These are phyloP conservation scores for Noturus placidus DNA, from an alignment of 2,113 vertebrate species.

Conservation along the genomic window DNA sequence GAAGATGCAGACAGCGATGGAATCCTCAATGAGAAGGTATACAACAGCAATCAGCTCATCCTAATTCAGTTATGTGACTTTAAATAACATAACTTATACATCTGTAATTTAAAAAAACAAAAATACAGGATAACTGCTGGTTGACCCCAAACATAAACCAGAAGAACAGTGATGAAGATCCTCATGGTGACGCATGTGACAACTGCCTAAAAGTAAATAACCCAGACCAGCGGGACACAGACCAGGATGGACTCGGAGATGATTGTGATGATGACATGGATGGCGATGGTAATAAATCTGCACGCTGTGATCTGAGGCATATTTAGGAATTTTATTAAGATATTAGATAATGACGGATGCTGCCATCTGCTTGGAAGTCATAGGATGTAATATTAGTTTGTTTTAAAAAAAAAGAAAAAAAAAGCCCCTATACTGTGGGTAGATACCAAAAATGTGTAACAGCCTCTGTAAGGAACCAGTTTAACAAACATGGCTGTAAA, in stretches of 20 bases:
- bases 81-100: not conserved
- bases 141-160: slow-evolving; percentile 86
- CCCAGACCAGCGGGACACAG: slow-evolving; percentile 90
- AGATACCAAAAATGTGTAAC: not conserved
- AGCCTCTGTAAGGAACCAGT: not conserved
- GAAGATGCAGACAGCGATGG: slow-evolving; percentile 91
- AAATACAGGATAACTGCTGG: slow-evolving; percentile 91
- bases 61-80: not conserved
- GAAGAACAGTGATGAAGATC: slow-evolving; percentile 87
- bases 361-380: not conserved
- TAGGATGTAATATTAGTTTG: not conserved
- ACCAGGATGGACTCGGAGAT: slow-evolving; percentile 88
- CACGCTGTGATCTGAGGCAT: not conserved
- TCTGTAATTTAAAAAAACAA: slow-evolving; percentile 5
- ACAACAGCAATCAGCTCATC: not conserved
- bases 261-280: slow-evolving; percentile 97
- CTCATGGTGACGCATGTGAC: slow-evolving; percentile 93
- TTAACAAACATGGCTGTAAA: not conserved
- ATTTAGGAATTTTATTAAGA: slow-evolving; percentile 18
- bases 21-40: slow-evolving; percentile 84
- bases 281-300: slow-evolving; percentile 81
- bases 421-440: not conserved
- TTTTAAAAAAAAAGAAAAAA: not conserved
- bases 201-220: slow-evolving; percentile 85
- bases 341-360: not conserved